Conservation (phyloP, 2,797 vertebrate genomes). For the Lagocephalus sceleratus region DNA sequence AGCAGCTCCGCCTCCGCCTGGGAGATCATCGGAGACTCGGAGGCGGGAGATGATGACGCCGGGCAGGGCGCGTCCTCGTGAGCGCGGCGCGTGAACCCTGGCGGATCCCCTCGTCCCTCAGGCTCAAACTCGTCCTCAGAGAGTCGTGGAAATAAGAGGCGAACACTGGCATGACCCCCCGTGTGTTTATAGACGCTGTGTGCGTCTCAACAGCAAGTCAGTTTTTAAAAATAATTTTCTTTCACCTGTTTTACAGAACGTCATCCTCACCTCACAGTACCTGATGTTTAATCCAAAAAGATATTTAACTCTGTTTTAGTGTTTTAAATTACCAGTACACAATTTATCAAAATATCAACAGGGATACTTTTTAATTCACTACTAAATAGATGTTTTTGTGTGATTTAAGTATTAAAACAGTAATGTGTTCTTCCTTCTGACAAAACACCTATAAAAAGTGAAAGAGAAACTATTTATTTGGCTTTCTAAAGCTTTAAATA, state of each 20-base stretch:
- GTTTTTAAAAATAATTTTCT: slow-evolving; percentile 1
- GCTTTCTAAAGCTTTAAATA: slow-evolving; percentile 4
- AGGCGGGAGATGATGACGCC: slow-evolving; percentile 32
- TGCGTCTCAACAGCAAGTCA: slow-evolving; percentile 5
- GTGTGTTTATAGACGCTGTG: slow-evolving; percentile 4
- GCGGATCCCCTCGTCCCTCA: not conserved
- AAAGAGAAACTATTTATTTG: not conserved
- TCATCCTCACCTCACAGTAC: not conserved
- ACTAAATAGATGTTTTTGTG: slow-evolving; percentile 8
- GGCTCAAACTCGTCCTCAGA: slow-evolving; percentile 1
- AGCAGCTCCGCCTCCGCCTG: slow-evolving; percentile 72
- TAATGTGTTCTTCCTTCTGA: slow-evolving; percentile 7
- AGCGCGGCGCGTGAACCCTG: not conserved
- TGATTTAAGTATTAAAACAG: slow-evolving; percentile 10
- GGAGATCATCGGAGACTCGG: slow-evolving; percentile 81
- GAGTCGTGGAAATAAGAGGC: slow-evolving; percentile 11
- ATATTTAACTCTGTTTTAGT: no score
- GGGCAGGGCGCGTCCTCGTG: slow-evolving; percentile 28
- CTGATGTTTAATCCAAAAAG: not conserved
- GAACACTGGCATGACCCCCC: no score
- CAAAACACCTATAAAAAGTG: not conserved
- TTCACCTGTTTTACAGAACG: slow-evolving; percentile 6
- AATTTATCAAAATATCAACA: slow-evolving; percentile 11
- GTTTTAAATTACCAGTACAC: not conserved
- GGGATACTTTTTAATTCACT: slow-evolving; percentile 7